These are phyloP conservation scores for Asbolus verrucosus DNA, from an alignment of 1,140 invertebrate species.

Conservation along the genomic window DNA sequence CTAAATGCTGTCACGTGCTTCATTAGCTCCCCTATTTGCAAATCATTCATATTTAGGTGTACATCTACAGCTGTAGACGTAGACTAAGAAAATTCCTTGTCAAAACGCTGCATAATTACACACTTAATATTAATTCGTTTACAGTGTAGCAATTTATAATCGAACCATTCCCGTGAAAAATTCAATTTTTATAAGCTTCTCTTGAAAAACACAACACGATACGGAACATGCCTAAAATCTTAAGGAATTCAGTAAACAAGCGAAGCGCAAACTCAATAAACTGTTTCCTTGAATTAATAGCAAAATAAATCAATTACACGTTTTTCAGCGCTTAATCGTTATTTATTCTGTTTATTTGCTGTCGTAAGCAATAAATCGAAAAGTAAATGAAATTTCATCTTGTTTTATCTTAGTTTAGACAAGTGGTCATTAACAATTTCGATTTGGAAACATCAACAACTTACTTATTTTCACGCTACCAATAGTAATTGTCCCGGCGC, in stretches of 20 bases:
- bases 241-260: conserved; percentile 33
- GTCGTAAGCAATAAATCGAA: conserved; percentile 19
- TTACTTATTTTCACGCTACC: neutral
- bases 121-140: conserved; percentile 40
- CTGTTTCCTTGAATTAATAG: conserved; percentile 36
- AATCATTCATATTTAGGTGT: conserved; percentile 46
- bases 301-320: conserved; percentile 36
- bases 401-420: conserved; percentile 20
- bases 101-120: conserved; percentile 40
- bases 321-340: conserved; percentile 37
- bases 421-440: no score
- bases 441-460: no score
- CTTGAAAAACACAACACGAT: conserved; percentile 24
- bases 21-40: conserved; percentile 44
- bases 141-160: conserved; percentile 30
- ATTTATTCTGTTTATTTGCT: conserved; percentile 39
- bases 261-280: conserved; percentile 38
- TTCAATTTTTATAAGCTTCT: conserved; percentile 24
- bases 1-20: conserved; percentile 43
- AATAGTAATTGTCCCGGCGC: neutral
- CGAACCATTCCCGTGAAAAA: conserved; percentile 29
- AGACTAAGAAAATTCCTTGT: conserved; percentile 40
- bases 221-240: conserved; percentile 31
- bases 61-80: conserved; percentile 36
- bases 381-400: conserved; percentile 35